Evolutionary conservation across 2,113 vertebrate species (phyloP), one percentile per base, ranked within the genome.

Genomic region (Hipposideros armiger): DNA sequence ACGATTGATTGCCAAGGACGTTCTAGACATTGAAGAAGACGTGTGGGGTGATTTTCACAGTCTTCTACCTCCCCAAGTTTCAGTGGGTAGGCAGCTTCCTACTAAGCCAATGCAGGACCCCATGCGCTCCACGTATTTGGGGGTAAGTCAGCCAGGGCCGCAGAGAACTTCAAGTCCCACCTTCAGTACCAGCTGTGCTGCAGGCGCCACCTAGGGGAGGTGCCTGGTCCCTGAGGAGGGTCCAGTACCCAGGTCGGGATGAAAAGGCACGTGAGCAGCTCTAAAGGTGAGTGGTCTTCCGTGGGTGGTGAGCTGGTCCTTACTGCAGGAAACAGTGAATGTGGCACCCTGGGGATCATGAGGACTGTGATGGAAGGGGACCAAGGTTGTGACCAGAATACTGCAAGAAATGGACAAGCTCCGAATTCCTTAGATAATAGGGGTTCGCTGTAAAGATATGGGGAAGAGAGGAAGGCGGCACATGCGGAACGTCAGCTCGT

Each of bases 221-320:
- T 4, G 3, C 32, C 45, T 89, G 19, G 16, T 19, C 54, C 56
- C 17, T 22, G 54, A 56, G 28, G 40, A 42, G 28, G 5, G 32
- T 26, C 22, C 11, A 11, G 15, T 32, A 2, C 19, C 47, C 42
- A 22, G 11, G 42, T 28, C 4, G 0, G 11, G 4, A 30, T 6
- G 66, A 17, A 47, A 50, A 52, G 62, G 17, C 3, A 3, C 1
- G 54, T 2, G 16, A 54, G 7, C 1, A 32, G 3, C 42, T 45
- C 19, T 20, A 6, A 2, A 66, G 45, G 56, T 67, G 20, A 32
- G 9, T 1, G 17, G 17, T 3, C 2, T 50, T 10, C 11, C 5
- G 0, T 5, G n/a, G 22, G 9, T n/a, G 54, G 10, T 3, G 11
- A 45, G 36, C 32, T 47, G 4, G 40, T 26, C 78, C 56, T 81